Evolutionary conservation across 1,140 invertebrate species (phyloP), one percentile per base, ranked within the genome.

Genomic region (Eriosoma lanigerum): DNA sequence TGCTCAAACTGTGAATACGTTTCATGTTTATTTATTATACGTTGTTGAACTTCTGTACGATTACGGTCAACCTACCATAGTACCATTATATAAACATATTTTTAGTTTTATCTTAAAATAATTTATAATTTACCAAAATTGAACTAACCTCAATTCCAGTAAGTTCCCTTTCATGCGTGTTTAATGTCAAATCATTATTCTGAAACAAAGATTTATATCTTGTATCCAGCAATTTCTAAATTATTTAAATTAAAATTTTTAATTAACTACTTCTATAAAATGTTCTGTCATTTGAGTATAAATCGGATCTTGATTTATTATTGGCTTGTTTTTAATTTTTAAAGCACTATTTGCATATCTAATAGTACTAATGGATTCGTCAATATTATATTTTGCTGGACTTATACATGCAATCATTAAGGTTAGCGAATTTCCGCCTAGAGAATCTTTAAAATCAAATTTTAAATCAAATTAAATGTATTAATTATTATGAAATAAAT

Each of bases 321-420:
- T 94, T 32, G 98, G 97, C 86, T 99, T 96, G 88, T 99, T 99
- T 80, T 98, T 94, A 86, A 99, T 99, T 84, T 95, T 90, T 88
- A 99, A 99, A 54, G 98, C 98, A 82, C 97, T 87, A 86, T 95
- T 93, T 2, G 94, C 93, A 86, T 96, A 96, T 4, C 97, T 89
- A 13, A 99, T 87, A 1, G 98, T 99, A 1, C 96, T 98, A 72
- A 99, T 87, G 0, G 98, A 99, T 88, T 99, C 98, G 86, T 99
- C 98, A 86, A 96, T 99, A 88, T 99, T 99, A 87, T 99, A 97
- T 0, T 94, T 94, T 3, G 97, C 94, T 0, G 98, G 98, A 80
- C 96, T 98, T 84, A 99, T 91, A 29, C 98, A 98, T 44, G 97
- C 97, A 60, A 98, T 94, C 98, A 99, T 99, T 24, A 98, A 96